Percentiles rank a stretch among this genome's conserved stretches.
phyloP scores from a whole-genome alignment of 2,113 vertebrate species.

The Oreocharis arfaki region DNA sequence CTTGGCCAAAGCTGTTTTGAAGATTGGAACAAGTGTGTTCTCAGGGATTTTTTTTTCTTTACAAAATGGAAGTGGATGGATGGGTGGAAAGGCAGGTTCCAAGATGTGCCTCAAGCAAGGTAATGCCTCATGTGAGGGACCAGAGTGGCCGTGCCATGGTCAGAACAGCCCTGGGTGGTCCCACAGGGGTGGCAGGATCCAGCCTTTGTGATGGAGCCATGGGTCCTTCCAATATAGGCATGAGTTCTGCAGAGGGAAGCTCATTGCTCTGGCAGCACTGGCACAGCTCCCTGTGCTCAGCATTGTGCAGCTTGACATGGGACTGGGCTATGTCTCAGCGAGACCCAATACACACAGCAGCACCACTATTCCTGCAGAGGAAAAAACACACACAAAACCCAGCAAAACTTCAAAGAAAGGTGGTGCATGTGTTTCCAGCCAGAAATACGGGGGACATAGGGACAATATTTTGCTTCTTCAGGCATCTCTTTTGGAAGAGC shows the following conservation, averaged over 20 bases:
- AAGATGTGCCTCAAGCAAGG: not conserved
- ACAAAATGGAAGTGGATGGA: rapidly evolving
- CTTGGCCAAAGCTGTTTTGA: not conserved
- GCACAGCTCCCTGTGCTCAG: too few species aligned
- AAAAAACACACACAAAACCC: not conserved
- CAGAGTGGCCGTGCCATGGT: not conserved
- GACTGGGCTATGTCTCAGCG: not conserved
- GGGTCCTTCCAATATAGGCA: not conserved
- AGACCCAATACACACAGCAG: not conserved
- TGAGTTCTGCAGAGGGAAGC: not conserved
- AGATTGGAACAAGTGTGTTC: rapidly evolving
- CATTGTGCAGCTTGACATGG: rapidly evolving
- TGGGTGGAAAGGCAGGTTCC: not conserved
- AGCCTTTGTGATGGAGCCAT: not conserved
- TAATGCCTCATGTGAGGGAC: not conserved
- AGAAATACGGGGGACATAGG: rapidly evolving
- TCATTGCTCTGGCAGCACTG: not conserved
- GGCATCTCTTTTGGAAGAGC: not conserved
- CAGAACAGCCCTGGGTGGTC: not conserved
- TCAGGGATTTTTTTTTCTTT: not conserved
- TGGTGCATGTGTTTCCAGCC: rapidly evolving
- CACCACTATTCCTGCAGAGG: not conserved
- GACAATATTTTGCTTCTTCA: not conserved
- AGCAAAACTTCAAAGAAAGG: not conserved
- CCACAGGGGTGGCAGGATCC: not conserved